Evolutionary conservation across 2,797 vertebrate species (phyloP).

Genomic region (Spea hammondii): DNA sequence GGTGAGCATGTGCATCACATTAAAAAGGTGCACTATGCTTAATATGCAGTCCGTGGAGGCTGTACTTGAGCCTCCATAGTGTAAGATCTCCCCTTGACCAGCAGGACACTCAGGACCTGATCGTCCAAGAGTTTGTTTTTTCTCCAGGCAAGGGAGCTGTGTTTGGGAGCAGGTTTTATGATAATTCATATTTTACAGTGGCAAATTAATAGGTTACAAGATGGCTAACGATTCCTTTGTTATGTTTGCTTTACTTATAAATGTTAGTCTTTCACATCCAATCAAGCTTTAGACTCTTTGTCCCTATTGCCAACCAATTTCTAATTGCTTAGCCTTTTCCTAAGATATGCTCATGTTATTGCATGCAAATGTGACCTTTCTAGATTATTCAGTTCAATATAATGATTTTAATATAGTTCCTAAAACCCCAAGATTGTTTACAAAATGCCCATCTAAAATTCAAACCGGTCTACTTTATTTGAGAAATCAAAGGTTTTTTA

Average conservation of each 20-base stretch:
- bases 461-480: constrained; percentile 14
- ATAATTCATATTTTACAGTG: too few species aligned
- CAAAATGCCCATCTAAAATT: constrained; percentile 36
- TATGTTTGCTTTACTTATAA: constrained; percentile 49
- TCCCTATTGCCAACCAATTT: constrained; percentile 27
- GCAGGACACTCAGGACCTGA: too few species aligned
- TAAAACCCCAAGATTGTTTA: constrained; percentile 32
- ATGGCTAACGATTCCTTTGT: not conserved
- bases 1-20: too few species aligned
- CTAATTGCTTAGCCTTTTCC: constrained; percentile 39
- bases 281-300: constrained; percentile 47
- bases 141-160: too few species aligned
- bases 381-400: constrained; percentile 50
- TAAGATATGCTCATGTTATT: constrained; percentile 22
- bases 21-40: too few species aligned
- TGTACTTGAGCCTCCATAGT: too few species aligned
- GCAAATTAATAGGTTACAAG: not conserved
- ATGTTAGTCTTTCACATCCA: constrained; percentile 50
- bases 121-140: too few species aligned
- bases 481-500: not conserved
- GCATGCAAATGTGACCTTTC: constrained; percentile 47
- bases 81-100: too few species aligned
- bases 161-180: too few species aligned
- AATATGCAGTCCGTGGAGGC: too few species aligned
- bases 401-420: constrained; percentile 45